phyloP scores from a whole-genome alignment of 2,888 invertebrate species.

The Isoperla grammatica region DNA sequence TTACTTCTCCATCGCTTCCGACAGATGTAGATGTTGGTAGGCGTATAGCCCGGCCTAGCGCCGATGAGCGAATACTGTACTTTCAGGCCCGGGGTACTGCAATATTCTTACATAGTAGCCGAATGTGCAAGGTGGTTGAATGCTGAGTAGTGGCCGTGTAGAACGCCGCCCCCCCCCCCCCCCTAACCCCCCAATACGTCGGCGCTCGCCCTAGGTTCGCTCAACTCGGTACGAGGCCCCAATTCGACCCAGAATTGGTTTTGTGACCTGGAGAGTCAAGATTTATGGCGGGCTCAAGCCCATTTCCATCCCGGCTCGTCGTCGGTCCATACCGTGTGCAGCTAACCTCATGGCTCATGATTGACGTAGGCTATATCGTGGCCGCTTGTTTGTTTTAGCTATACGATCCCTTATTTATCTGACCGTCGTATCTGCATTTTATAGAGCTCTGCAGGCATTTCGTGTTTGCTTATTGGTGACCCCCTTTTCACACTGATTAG shows the following conservation, averaged over 20 bases:
- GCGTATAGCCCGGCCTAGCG: too few relatives aligned
- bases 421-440: background rate
- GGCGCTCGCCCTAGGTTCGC: background rate
- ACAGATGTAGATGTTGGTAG: too few relatives aligned
- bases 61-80: too few relatives aligned
- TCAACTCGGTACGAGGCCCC: background rate
- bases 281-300: conserved; percentile 19
- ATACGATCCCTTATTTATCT: background rate
- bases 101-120: too few relatives aligned
- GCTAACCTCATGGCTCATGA: too few relatives aligned
- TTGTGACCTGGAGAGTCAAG: conserved; percentile 19
- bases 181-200: too few relatives aligned
- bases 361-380: too few relatives aligned
- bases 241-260: conserved; percentile 16
- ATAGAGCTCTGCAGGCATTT: background rate
- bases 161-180: background rate
- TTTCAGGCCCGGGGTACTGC: too few relatives aligned
- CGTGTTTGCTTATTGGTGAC: too few relatives aligned
- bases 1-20: too few relatives aligned
- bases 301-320: conserved; percentile 6
- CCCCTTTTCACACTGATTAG: too few relatives aligned
- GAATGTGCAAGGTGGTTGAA: background rate
- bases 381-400: background rate
- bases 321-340: background rate
- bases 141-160: too few relatives aligned